Conservation (phyloP, 2,113 vertebrate species). For the Psilopogon haemacephalus region DNA sequence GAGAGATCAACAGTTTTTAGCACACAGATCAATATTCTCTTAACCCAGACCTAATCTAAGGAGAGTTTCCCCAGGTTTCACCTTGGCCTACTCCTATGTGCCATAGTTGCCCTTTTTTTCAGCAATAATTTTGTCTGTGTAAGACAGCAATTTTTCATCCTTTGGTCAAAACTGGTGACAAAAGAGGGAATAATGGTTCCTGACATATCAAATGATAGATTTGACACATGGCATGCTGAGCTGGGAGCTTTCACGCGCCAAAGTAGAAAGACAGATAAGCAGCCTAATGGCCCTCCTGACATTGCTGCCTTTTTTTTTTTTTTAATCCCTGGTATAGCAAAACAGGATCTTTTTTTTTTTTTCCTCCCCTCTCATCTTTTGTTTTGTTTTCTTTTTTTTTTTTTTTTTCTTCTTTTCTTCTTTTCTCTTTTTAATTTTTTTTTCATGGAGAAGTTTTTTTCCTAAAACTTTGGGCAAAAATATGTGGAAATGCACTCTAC, state of each 20-base stretch:
- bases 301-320: conserved; percentile 63
- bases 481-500: conserved; percentile 31
- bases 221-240: conserved; percentile 82
- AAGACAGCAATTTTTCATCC: conserved; percentile 92
- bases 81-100: conserved; percentile 79
- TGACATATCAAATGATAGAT: conserved; percentile 88
- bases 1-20: conserved; percentile 98
- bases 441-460: conserved; percentile 17
- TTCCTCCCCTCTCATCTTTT: too few species aligned
- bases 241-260: conserved; percentile 77
- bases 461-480: conserved; percentile 61
- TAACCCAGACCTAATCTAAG: conserved; percentile 93
- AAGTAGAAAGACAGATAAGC: conserved; percentile 86
- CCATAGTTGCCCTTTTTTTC: conserved; percentile 75
- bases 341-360: background rate
- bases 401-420: background rate
- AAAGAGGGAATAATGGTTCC: conserved; percentile 90
- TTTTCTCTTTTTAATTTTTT: background rate
- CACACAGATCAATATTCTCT: conserved; percentile 98
- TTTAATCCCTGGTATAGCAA: background rate
- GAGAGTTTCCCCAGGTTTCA: conserved; percentile 88
- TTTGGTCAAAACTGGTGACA: conserved; percentile 91
- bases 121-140: conserved; percentile 87
- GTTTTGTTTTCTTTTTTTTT: background rate
- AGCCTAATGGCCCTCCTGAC: conserved; percentile 85